Conservation (phyloP, 37 sponge, comb jelly and placozoan genomes). For the Geodia barretti region DNA sequence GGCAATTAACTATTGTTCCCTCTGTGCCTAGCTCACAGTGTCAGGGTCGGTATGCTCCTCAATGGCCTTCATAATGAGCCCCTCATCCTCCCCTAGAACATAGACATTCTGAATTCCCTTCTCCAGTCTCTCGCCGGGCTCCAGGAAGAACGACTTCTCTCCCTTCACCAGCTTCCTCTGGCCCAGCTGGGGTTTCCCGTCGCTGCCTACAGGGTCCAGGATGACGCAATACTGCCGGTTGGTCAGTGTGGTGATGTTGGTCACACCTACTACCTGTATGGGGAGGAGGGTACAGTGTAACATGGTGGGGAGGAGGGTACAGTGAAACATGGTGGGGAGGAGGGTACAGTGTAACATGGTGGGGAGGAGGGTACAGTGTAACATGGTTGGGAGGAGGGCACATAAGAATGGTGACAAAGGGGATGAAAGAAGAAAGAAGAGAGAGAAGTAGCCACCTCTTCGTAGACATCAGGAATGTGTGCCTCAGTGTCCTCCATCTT, state of each 20-base stretch:
- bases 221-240: slow-evolving; percentile 98
- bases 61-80: slow-evolving; percentile 89
- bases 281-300: not conserved
- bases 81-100: slow-evolving; percentile 98
- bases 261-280: slow-evolving; percentile 49
- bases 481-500: slow-evolving; percentile 98
- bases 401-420: not conserved
- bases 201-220: slow-evolving; percentile 90
- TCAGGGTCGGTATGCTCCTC: slow-evolving; percentile 84
- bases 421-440: not conserved
- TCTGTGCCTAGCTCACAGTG: slow-evolving; percentile 38
- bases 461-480: slow-evolving; percentile 99
- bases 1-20: not conserved
- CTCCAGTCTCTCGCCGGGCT: slow-evolving; percentile 95
- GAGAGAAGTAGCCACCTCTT: slow-evolving; percentile 59
- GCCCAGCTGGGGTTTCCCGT: slow-evolving; percentile 98
- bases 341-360: not conserved
- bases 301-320: not conserved
- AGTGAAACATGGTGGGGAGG: not conserved
- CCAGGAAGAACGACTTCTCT: slow-evolving; percentile 99
- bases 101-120: slow-evolving; percentile 97
- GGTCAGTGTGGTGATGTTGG: slow-evolving; percentile 96
- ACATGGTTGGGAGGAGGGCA: not conserved
- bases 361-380: not conserved
- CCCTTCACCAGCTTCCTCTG: slow-evolving; percentile 98